These are phyloP conservation scores for Aphelenchoides fujianensis DNA, from an alignment of 1,140 invertebrate genomes.

Conservation along the genomic window DNA sequence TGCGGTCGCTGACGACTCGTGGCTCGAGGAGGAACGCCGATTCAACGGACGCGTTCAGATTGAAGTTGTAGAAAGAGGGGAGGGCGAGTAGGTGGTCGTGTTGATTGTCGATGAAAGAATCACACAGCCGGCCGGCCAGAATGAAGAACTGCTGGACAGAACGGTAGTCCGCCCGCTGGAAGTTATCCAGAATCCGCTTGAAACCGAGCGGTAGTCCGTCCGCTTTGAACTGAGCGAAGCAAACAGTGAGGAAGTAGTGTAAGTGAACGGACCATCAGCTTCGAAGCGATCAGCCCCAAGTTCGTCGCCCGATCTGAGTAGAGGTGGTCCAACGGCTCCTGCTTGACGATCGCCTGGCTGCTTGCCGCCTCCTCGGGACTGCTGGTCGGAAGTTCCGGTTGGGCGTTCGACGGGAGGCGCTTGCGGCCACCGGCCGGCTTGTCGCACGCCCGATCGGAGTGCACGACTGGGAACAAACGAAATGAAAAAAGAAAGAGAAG, in stretches of 20 bases:
- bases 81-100: background rate
- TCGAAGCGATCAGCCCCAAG: background rate
- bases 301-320: background rate
- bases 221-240: conserved; percentile 8
- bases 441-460: conserved; percentile 14
- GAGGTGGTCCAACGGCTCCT: background rate
- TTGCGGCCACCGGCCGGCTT: background rate
- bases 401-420: background rate
- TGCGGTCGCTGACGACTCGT: background rate
- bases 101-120: background rate
- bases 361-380: conserved; percentile 4
- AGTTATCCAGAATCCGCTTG: background rate
- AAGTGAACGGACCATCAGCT: background rate
- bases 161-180: background rate
- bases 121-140: background rate
- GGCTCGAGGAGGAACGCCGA: conserved; percentile 8
- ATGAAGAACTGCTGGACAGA: conserved; percentile 14
- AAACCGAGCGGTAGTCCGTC: conserved; percentile 3
- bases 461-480: too few relatives aligned
- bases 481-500: too few relatives aligned
- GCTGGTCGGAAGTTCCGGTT: conserved; percentile 1
- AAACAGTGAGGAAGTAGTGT: background rate
- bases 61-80: conserved; percentile 6
- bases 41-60: conserved; percentile 7
- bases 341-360: background rate